Percentiles rank a stretch among this genome's conserved stretches.
These are phyloP conservation scores for Theonella swinhoei DNA, from an alignment of 37 sponge, comb jelly and placozoan species.

Conservation along the genomic window DNA sequence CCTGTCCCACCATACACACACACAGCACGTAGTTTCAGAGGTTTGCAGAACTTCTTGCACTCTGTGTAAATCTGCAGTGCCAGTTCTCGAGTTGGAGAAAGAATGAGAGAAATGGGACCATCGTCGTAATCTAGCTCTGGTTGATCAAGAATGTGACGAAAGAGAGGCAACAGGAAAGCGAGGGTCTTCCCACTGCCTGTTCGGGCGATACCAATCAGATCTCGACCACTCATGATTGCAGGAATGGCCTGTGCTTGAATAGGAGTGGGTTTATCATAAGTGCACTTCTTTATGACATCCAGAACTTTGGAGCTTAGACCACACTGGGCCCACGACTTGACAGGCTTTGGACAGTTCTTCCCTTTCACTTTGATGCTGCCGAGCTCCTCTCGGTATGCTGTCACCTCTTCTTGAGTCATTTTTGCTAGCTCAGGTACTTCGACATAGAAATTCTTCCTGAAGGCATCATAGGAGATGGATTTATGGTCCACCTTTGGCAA, in stretches of 20 bases:
- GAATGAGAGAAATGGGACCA: slow-evolving; percentile 92
- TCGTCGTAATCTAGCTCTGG: slow-evolving; percentile 80
- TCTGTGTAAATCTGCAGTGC: slow-evolving; percentile 96
- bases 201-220: slow-evolving; percentile 95
- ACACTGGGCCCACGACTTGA: slow-evolving; percentile 95
- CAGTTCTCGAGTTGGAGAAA: slow-evolving; percentile 95
- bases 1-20: slow-evolving; percentile 99
- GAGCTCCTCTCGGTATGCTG: slow-evolving; percentile 57
- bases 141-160: slow-evolving; percentile 95
- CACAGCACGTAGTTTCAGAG: slow-evolving; percentile 73
- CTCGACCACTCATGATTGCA: slow-evolving; percentile 95
- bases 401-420: slow-evolving; percentile 92
- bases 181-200: slow-evolving; percentile 99
- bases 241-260: slow-evolving; percentile 98
- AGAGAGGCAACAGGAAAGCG: slow-evolving; percentile 94
- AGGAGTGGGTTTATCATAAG: slow-evolving; percentile 93
- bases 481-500: slow-evolving; percentile 87
- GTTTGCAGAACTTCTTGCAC: slow-evolving; percentile 89
- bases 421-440: slow-evolving; percentile 96
- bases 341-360: slow-evolving; percentile 94
- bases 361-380: slow-evolving; percentile 93
- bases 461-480: slow-evolving; percentile 75
- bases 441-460: slow-evolving; percentile 92
- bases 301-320: slow-evolving; percentile 75
- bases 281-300: slow-evolving; percentile 83